Evolutionary conservation across 2,888 invertebrate genomes (phyloP), one percentile per base, ranked within the genome.

Genomic region (Agriopis aurantiaria): DNA sequence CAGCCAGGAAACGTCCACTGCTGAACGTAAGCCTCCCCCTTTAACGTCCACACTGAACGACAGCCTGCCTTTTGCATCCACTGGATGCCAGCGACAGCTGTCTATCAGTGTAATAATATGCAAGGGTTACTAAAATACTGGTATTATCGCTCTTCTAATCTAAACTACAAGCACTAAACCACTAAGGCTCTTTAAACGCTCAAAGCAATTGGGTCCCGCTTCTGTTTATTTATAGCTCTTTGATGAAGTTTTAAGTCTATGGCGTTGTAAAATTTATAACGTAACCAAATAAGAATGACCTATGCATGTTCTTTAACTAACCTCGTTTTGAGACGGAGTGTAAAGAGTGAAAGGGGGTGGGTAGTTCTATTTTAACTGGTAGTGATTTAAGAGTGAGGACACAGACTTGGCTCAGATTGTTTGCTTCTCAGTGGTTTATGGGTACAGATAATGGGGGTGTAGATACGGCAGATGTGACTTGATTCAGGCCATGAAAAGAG

Each of bases 401-500:
- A 83, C 79, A 82, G 80, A 80, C 82, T 86, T 76, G 78, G 79
- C 83, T 82, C 85, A 87, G 89, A 91, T 89, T 91, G 90, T 90
- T 90, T 89, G 87, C 85, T 82, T 87, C 85, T 84, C 85, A 85
- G 85, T 84, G 88, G 90, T 91, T 92, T 92, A 91, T 89, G 87
- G 87, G 86, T 84, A 85, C 82, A 87, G 88, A 89, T 91, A 91
- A 90, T 91, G 85, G 87, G 82, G 78, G 83, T 83, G 86, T 85
- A 87, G 83, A 81, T 86, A 87, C 82, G 78, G 88, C 91, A 91
- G 90, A 89, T 91, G 91, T 81, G 90, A 84, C 89, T 86, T 82
- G 71, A 49, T 66, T 70, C 62, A 75, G 83, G 89, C 87, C 76
- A 83, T 72, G 60, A 83, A 83, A 77, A 23, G 8, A 71, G 82